These are phyloP conservation scores for Eudemis profundana DNA, from an alignment of 2,888 invertebrate genomes.

Conservation along the genomic window DNA sequence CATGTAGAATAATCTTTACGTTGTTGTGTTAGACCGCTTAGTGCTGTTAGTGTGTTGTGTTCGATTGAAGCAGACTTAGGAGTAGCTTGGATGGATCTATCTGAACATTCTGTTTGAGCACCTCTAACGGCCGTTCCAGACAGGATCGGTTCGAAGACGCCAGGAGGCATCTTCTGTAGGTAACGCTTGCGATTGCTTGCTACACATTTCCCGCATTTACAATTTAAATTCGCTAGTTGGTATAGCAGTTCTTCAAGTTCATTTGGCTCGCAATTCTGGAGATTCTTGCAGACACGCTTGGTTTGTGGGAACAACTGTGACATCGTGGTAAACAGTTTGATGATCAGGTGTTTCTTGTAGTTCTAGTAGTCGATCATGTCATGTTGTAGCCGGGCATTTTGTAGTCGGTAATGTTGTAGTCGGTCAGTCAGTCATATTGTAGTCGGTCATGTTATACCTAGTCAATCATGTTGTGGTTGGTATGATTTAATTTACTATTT, in stretches of 20 bases:
- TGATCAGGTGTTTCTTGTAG: too few relatives aligned
- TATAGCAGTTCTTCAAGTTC: constrained; percentile 63
- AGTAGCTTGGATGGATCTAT: constrained; percentile 48
- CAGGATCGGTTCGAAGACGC: too few relatives aligned
- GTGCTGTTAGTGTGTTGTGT: constrained; percentile 25
- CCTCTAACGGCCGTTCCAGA: constrained; percentile 12
- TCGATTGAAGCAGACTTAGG: constrained; percentile 30
- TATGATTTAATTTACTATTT: too few relatives aligned
- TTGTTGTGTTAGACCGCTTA: constrained; percentile 15
- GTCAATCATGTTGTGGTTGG: too few relatives aligned
- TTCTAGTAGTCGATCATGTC: neutral
- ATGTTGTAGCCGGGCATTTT: too few relatives aligned
- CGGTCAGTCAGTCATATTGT: too few relatives aligned
- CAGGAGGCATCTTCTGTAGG: constrained; percentile 42
- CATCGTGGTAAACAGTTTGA: neutral
- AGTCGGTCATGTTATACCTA: too few relatives aligned
- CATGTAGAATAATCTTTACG: constrained; percentile 54
- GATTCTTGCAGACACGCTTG: neutral
- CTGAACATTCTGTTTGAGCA: neutral
- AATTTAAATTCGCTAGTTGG: constrained; percentile 61
- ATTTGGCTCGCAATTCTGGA: constrained; percentile 55
- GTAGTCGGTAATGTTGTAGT: too few relatives aligned
- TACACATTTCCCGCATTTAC: constrained; percentile 59
- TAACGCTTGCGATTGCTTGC: neutral
- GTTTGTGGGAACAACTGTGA: neutral